Percentiles rank a stretch among this genome's conserved stretches.
phyloP scores from a whole-genome alignment of 2,797 vertebrate genomes.

The Halcyon chelicuti region DNA sequence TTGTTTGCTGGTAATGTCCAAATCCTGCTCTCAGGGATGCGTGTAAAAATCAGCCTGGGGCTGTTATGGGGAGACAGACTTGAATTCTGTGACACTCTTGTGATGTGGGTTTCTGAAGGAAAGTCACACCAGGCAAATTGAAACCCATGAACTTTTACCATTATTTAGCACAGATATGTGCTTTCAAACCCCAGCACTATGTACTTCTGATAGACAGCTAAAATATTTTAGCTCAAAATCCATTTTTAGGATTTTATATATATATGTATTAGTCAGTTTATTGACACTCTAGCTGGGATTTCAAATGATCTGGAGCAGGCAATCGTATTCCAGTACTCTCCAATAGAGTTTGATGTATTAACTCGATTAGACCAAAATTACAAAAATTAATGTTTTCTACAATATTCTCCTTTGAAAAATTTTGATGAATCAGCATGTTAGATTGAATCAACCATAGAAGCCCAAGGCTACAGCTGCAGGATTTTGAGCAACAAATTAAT shows the following conservation, averaged over 20 bases:
- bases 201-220: not conserved
- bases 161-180: fast-evolving
- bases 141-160: not conserved
- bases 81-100: not conserved
- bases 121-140: not conserved
- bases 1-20: not conserved
- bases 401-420: not conserved
- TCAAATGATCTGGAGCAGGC: not conserved
- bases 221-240: not conserved
- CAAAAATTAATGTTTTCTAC: not conserved
- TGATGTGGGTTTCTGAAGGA: not conserved
- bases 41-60: not conserved
- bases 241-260: not conserved
- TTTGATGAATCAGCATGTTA: not conserved
- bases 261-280: not conserved
- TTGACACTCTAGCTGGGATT: not conserved
- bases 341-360: not conserved
- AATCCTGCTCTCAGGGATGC: not conserved
- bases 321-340: not conserved
- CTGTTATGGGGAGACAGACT: not conserved
- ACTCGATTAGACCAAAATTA: not conserved
- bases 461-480: not conserved
- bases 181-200: not conserved
- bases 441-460: not conserved
- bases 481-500: not conserved